Evolutionary conservation across 2,888 invertebrate species (phyloP).

Genomic region (Ceriagrion tenellum): DNA sequence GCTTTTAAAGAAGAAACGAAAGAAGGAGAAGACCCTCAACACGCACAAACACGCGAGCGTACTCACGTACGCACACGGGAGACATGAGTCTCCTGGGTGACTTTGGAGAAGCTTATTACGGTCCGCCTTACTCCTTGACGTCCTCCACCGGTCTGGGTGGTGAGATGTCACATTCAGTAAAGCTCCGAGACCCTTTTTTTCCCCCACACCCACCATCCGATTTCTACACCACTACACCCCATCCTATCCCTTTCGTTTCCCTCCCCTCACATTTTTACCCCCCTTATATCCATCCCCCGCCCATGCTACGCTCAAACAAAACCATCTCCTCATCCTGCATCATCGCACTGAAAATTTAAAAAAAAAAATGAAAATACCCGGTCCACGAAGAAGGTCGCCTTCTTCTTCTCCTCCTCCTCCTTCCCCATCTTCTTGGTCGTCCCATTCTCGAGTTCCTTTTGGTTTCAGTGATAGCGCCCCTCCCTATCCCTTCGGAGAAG

Average conservation of each 20-base stretch:
- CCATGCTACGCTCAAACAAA: not conserved
- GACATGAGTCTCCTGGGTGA: not conserved
- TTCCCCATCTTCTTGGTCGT: not conserved
- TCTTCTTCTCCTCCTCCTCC: not conserved
- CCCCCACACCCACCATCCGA: not conserved
- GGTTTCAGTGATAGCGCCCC: not conserved
- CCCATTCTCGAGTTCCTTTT: not conserved
- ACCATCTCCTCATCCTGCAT: not conserved
- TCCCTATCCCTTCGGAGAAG: not conserved
- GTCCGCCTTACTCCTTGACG: not conserved
- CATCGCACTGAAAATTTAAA: slow-evolving; percentile 11
- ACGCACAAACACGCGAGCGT: not conserved
- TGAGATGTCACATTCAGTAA: slow-evolving; percentile 37
- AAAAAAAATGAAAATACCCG: slow-evolving; percentile 19
- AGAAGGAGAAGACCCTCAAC: not conserved
- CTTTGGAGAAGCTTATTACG: slow-evolving; percentile 18
- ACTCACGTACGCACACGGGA: not conserved
- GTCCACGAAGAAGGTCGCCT: slow-evolving; percentile 46
- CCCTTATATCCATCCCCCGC: not conserved
- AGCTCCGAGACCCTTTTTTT: not conserved
- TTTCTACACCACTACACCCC: not conserved
- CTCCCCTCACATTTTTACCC: not conserved
- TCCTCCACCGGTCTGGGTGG: not conserved
- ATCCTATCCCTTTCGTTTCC: not conserved
- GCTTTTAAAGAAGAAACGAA: not conserved